Evolutionary conservation across 2,113 vertebrate genomes (phyloP).

Genomic region (Eira barbara): DNA sequence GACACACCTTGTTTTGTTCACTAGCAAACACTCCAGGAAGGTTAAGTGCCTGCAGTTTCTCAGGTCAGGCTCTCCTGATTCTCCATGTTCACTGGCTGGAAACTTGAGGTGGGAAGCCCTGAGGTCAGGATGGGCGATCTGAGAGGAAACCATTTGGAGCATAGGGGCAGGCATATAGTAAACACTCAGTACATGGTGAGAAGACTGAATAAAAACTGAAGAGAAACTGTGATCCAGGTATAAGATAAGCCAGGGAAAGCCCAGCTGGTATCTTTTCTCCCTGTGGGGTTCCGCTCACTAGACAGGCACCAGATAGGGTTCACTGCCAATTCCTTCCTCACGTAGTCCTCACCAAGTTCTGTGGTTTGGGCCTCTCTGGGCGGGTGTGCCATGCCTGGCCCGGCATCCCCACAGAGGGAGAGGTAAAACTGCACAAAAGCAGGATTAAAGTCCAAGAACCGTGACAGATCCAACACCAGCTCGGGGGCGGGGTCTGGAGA

Average conservation of each 20-base stretch:
- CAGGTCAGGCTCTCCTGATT: not conserved
- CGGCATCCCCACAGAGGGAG: not conserved
- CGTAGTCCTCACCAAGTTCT: not conserved
- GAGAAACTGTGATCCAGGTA: not conserved
- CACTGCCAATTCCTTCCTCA: not conserved
- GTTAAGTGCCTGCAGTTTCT: not conserved
- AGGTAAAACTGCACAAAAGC: too few relatives aligned
- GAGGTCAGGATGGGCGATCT: not conserved
- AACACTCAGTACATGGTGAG: not conserved
- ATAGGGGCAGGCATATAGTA: not conserved
- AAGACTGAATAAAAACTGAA: not conserved
- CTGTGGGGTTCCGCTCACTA: fast-evolving
- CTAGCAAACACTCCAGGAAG: not conserved
- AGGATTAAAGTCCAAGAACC: not conserved
- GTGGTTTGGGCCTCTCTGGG: not conserved
- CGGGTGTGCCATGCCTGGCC: too few relatives aligned
- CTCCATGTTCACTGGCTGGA: not conserved
- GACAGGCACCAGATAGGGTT: not conserved
- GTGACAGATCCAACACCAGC: too few relatives aligned
- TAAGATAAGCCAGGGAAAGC: not conserved
- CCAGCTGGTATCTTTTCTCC: not conserved
- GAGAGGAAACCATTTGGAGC: not conserved
- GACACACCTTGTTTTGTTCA: not conserved
- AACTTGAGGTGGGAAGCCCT: not conserved
- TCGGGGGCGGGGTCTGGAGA: not conserved